phyloP scores from a whole-genome alignment of 2,113 vertebrate species.

The Anguilla rostrata region DNA sequence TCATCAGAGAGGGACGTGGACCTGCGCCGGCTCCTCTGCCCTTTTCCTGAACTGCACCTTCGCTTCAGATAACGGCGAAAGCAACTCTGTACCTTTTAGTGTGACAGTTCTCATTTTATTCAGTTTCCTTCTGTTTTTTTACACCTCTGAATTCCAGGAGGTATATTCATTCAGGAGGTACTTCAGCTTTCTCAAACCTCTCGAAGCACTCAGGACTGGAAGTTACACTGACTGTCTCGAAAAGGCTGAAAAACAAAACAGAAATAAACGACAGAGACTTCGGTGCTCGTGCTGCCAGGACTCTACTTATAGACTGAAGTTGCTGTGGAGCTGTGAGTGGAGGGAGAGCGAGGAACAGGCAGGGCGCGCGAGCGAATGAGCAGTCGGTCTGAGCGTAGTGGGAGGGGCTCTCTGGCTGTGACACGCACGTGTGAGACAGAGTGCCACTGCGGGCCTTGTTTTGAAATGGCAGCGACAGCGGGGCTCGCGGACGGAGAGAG shows the following conservation, averaged over 20 bases:
- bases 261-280: conserved; percentile 15
- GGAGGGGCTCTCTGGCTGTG: conserved; percentile 58
- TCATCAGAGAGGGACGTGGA: conserved; percentile 37
- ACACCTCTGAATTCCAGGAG: not conserved
- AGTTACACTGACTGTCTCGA: not conserved
- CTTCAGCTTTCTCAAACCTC: not conserved
- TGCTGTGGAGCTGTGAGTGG: not conserved
- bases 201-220: not conserved
- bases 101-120: not conserved
- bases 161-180: not conserved
- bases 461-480: conserved; percentile 51
- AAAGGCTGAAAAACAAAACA: not conserved
- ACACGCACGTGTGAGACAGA: conserved; percentile 60
- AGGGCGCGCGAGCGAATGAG: conserved; percentile 19
- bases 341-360: not conserved
- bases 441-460: conserved; percentile 38
- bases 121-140: not conserved
- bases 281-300: not conserved
- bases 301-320: not conserved
- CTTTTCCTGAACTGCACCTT: not conserved
- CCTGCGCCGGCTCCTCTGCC: not conserved
- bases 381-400: conserved; percentile 33
- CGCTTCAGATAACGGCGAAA: not conserved
- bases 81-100: not conserved
- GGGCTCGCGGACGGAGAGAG: conserved; percentile 14